Evolutionary conservation across 2,888 invertebrate genomes (phyloP).

Genomic region (Boloria euphrosyne): DNA sequence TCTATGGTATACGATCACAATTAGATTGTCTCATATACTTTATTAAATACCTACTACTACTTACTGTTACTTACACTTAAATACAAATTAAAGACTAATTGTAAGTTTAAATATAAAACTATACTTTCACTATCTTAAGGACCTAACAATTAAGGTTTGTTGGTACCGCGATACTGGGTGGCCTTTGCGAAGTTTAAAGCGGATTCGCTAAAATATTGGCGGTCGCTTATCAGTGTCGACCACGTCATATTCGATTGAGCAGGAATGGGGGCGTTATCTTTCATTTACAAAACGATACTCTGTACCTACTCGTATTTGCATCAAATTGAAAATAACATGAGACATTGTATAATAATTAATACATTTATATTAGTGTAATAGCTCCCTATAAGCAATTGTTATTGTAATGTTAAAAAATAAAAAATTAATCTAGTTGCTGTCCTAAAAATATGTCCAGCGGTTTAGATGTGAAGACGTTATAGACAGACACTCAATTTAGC

Average conservation of each 20-base stretch:
- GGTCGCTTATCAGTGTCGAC: slow-evolving; percentile 52
- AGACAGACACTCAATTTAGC: too few relatives aligned
- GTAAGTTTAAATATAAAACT: background rate
- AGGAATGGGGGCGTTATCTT: slow-evolving; percentile 66
- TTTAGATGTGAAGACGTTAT: too few relatives aligned
- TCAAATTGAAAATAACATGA: background rate
- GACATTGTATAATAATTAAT: background rate
- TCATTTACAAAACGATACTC: slow-evolving; percentile 23
- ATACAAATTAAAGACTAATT: background rate
- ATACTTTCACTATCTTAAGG: background rate
- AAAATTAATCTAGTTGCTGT: too few relatives aligned
- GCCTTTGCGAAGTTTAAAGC: slow-evolving; percentile 12
- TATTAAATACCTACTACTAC: too few relatives aligned
- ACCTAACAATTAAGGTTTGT: background rate
- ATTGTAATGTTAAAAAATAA: background rate
- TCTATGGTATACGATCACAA: background rate
- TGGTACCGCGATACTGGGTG: background rate
- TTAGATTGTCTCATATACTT: background rate
- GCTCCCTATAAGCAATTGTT: background rate
- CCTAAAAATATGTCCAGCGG: too few relatives aligned
- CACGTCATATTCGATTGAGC: slow-evolving; percentile 52
- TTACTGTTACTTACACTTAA: too few relatives aligned
- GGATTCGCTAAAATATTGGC: slow-evolving; percentile 41
- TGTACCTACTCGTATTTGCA: slow-evolving; percentile 10
- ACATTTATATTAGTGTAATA: too few relatives aligned